Evolutionary conservation across 2,888 invertebrate genomes (phyloP), one percentile per base, ranked within the genome.

Genomic region (Mythimna pallens): DNA sequence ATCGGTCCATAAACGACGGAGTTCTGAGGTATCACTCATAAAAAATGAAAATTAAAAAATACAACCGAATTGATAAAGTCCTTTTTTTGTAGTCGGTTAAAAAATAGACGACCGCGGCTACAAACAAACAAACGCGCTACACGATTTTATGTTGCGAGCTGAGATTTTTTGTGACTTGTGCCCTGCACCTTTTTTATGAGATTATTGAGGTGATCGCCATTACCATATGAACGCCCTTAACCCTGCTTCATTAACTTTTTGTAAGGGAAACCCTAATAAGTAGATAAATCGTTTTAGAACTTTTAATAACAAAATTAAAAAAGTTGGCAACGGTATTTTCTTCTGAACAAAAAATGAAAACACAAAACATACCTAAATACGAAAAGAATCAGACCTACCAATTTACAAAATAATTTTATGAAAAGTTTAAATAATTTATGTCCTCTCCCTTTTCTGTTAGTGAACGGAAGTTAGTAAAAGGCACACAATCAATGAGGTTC

Each of bases 391-490:
- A 22, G 10, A 54, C n/a, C 22, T 52, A n/a, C 3, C 22, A 1
- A 25, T 25, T 71, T 57, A 25, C 12, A 58, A n/a, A 52, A 36
- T 50, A 25, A 22, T 67, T 30, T 17, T 40, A 54, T 54, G 2
- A 30, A 22, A 43, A 17, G 3, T 9, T 25, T 69, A 17, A 43
- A 43, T 43, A 43, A 47, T 17, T 20, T 47, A 47, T 47, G 36
- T 25, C 14, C 30, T 47, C 2, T 6, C 17, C 50, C 7, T 36
- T 67, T 67, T 30, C 34, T 54, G 40, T 72, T 69, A 57, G 71
- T 66, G 70, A 75, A 69, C 72, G 82, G 86, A 80, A 78, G 69
- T 78, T 22, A 76, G 73, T 78, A 65, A 62, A 72, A 74, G 62
- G 58, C 58, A 59, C 25, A 73, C 58, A 78, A 73, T 64, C 72